Evolutionary conservation across 2,888 invertebrate genomes (phyloP).

Genomic region (Drosophila formosana): DNA sequence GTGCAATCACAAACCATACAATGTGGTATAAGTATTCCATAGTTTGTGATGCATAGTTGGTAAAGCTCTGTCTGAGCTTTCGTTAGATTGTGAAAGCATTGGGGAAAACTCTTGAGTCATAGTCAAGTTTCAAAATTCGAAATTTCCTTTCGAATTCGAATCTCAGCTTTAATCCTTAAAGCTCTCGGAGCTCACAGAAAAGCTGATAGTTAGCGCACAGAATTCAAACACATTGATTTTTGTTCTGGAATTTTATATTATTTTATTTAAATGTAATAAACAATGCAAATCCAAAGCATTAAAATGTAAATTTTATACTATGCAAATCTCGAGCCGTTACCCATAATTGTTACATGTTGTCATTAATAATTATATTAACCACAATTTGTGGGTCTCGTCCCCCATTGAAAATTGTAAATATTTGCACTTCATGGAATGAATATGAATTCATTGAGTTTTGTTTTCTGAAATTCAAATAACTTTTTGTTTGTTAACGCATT

Average conservation of each 20-base stretch:
- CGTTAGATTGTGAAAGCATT: no score
- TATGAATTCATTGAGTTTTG: conserved; percentile 6
- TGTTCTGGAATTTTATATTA: conserved; percentile 35
- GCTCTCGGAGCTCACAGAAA: neutral
- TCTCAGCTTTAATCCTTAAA: neutral
- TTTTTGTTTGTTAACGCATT: conserved; percentile 53
- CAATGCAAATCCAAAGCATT: conserved; percentile 77
- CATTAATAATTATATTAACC: conserved; percentile 16
- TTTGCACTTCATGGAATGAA: conserved; percentile 52
- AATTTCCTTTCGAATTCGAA: neutral
- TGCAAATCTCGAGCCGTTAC: conserved; percentile 39
- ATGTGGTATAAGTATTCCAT: no score
- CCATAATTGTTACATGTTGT: conserved; percentile 30
- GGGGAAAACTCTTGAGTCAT: no score
- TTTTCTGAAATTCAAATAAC: conserved; percentile 49
- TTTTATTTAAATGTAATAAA: conserved; percentile 66
- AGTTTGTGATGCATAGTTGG: no score
- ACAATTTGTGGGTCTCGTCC: conserved; percentile 29
- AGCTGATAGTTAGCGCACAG: conserved; percentile 2
- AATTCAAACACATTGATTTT: neutral
- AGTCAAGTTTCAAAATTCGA: neutral
- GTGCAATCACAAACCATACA: no score
- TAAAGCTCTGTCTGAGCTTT: no score
- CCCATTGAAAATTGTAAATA: conserved; percentile 55
- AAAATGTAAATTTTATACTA: conserved; percentile 65